Evolutionary conservation across 2,888 invertebrate species (phyloP), one percentile per base, ranked within the genome.

Genomic region (Mamestra brassicae): DNA sequence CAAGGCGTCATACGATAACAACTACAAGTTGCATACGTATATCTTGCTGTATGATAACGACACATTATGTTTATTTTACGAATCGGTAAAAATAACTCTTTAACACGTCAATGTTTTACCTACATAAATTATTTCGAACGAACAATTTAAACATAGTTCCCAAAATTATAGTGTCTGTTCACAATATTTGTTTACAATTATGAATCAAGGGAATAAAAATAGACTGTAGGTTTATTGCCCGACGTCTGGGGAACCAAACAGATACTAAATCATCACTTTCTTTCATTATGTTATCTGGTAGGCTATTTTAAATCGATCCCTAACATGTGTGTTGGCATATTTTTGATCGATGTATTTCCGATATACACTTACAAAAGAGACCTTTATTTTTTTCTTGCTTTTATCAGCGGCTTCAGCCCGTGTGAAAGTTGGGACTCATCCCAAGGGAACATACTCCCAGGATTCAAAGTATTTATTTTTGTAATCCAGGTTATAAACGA

Each of bases 251-350:
- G 6, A 38, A 38, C 38, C 38, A 6, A 38, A 5, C 6, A 38
- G 38, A 38, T 38, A 38, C 38, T 38, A 38, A 38, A 38, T 4
- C 38, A 78, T 78, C 67, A 78, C 63, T 47, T 17, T 54, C 17
- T 42, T 38, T 15, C 50, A 63, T 68, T 52, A 60, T 4, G 17
- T 58, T 42, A 52, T 26, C 38, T 17, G 54, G 5, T 13, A 10
- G 54, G 13, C 10, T 52, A 38, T 47, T 47, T n/a, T 7, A 11
- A 13, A 54, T 57, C 34, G 10, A 34, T 57, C 3, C 8, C 13
- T 17, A 45, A 8, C n/a, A 47, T 38, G 17, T 42, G n/a, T 17
- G 34, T 10, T 52, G 34, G 42, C 17, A 45, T 45, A 64, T 34
- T 17, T 64, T 34, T 63, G n/a, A 64, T 64, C 17, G 72, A 72